Base-by-base conservation (phyloP, 2,888 invertebrate species). In the Palloptera scutellata region DNA sequence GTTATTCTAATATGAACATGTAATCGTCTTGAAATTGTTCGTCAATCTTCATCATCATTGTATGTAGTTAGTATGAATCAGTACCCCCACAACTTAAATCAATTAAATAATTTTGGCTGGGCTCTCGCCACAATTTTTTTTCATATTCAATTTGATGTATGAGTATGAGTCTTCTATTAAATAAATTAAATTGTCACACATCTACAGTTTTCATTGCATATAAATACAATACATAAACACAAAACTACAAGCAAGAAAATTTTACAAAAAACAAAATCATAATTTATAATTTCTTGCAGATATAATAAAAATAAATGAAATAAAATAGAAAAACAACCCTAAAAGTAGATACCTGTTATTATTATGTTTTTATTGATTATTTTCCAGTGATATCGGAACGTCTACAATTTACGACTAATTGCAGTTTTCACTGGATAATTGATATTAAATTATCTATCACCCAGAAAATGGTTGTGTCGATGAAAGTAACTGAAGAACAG, bases 231-330 rank as follows among this genome's bases (percentile, higher is more conserved):
- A 30, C 30, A 6, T 30, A 30, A 63, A 48, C 45, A 40, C 43
- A 42, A n/a, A n/a, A 55, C 13, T 48, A 48, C 10, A 6, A 42
- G 8, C 17, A 45, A 6, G 15, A 48, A 41, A 30, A 6, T 20
- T n/a, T 42, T 40, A 19, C 11, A 15, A 40, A 40, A 6, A 15
- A 52, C 9, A 40, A 54, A 17, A 54, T 1, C 9, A 10, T 17
- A 54, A 54, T 20, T 6, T 17, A 20, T 30, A 1, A 54, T 20
- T 12, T 30, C 30, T 2, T 6, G 2, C 30, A 30, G 30, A 30
- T 48, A 51, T 51, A 66, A 69, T 66, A 62, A 30, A 61, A 67
- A 67, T 62, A 64, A 53, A 45, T 48, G 64, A 74, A 60, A 15
- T 2, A 60, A 40, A 48, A 62, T 57, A 41, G 59, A 58, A 15